Evolutionary conservation across 1,140 invertebrate genomes (phyloP), one percentile per base, ranked within the genome.

Genomic region (Contarinia nasturtii): DNA sequence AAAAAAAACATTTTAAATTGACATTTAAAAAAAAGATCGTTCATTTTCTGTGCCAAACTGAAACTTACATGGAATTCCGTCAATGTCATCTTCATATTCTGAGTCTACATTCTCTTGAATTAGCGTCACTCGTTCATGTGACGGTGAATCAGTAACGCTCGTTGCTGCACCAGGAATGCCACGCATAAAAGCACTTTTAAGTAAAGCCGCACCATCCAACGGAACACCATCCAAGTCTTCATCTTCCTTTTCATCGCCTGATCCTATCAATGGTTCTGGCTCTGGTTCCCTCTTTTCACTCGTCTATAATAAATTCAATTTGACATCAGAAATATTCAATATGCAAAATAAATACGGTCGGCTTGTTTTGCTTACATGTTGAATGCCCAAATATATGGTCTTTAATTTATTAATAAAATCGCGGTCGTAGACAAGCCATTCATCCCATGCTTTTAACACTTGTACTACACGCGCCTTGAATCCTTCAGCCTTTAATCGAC

Each of bases 371-470:
- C 36, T 34, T 49, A 61, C 58, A 50, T 41, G 11, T 43, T 54
- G 53, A 45, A 61, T 58, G 3, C 90, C 90, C 11, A 91, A 67
- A 58, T 99, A 98, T 11, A 87, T 75, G 62, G 93, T 91, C 60
- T 93, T 88, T 37, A 96, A 67, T 60, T 80, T 82, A 43, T 88
- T 77, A 22, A 99, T 69, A 66, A 90, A 91, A 50, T 98, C 92
- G 54, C 84, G 83, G 0, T 93, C 86, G 70, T 98, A 99, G 44
- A 99, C 79, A 27, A 86, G 79, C 82, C 92, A 96, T 57, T 99
- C 96, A 67, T 96, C 91, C 94, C 95, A 98, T 2, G 92, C 90
- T 58, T 87, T 76, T 59, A 98, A 85, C 56, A 91, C 86, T 57
- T 80, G 75, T 70, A 93, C 84, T n/a, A 98, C 85, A 49, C 94